Evolutionary conservation across 2,888 invertebrate species (phyloP), one percentile per base, ranked within the genome.

Genomic region (Camptogramma bilineatum): DNA sequence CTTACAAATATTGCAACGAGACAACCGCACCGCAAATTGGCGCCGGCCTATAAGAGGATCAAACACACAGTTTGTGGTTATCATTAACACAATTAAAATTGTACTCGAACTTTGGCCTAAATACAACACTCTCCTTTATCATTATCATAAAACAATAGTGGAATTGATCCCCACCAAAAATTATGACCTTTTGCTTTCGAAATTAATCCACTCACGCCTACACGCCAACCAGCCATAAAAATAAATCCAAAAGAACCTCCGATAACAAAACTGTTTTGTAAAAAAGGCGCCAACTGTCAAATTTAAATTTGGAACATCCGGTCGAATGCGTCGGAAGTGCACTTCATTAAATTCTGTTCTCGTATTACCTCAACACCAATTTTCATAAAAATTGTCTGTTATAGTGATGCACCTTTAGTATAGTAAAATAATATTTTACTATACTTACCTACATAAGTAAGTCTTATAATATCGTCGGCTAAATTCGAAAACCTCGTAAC

Each of bases 231-330:
- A 24, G 34, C 39, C 17, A 62, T 62, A 46, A 66, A 62, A 62
- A 47, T 59, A 56, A 59, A 60, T 66, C 52, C n/a, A 51, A 54
- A 52, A 55, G 46, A 19, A 54, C 52, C 31, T 60, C 52, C 44
- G 50, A 52, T 52, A 66, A 52, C 52, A 64, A 71, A 71, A 63
- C 68, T 66, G 54, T 60, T 62, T 44, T 48, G 50, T 42, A 52
- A 73, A 44, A 73, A 75, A 75, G 73, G 73, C 77, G 74, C 73
- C 77, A 81, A 79, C 79, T 77, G 79, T 78, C 79, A 78, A 83
- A 84, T 83, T 83, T 69, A 81, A 85, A 80, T 79, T 75, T 77
- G 73, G 79, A 81, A 80, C 83, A 82, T 88, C 89, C 88, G 84
- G 81, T 66, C 73, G 74, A 72, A 76, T 69, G 74, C 75, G 71